These are phyloP conservation scores for Crocuta crocuta DNA, from an alignment of 2,113 vertebrate species.

Conservation along the genomic window DNA sequence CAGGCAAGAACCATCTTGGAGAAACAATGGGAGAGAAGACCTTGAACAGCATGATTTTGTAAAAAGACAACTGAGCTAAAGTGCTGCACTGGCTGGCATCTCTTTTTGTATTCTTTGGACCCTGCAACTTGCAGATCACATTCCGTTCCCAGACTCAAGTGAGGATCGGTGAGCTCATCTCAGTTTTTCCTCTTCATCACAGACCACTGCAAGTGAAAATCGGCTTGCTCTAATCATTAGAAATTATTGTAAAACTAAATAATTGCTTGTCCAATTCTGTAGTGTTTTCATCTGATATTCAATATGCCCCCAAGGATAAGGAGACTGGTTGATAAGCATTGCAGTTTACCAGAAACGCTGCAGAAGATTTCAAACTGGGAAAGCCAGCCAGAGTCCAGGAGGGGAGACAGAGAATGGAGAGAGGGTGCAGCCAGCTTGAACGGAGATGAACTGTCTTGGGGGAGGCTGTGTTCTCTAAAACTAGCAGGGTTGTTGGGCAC, in stretches of 20 bases:
- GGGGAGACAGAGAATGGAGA: conserved; percentile 22
- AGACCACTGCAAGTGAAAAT: conserved; percentile 49
- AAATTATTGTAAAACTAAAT: conserved; percentile 65
- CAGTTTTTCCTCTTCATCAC: conserved; percentile 53
- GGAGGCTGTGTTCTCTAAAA: conserved; percentile 58
- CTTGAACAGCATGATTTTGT: neutral
- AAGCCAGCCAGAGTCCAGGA: conserved; percentile 74
- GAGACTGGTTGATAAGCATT: conserved; percentile 69
- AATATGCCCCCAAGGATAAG: conserved; percentile 60
- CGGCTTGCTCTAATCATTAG: conserved; percentile 66
- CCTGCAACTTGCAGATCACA: conserved; percentile 7
- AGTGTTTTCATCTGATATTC: conserved; percentile 75
- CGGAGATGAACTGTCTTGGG: conserved; percentile 54
- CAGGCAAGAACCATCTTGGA: neutral
- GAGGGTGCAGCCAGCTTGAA: conserved; percentile 76
- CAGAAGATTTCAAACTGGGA: conserved; percentile 65
- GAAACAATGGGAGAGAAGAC: conserved; percentile 15
- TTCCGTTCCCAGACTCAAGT: conserved; percentile 50
- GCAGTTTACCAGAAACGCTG: conserved; percentile 63
- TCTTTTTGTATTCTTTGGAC: conserved; percentile 62
- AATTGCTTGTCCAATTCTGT: conserved; percentile 74
- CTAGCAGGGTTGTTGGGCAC: conserved; percentile 46
- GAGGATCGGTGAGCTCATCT: conserved; percentile 67
- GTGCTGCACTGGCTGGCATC: neutral
- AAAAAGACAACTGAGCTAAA: neutral